These are phyloP conservation scores for Oryzias sinensis DNA, from an alignment of 2,797 vertebrate genomes.

Conservation along the genomic window DNA sequence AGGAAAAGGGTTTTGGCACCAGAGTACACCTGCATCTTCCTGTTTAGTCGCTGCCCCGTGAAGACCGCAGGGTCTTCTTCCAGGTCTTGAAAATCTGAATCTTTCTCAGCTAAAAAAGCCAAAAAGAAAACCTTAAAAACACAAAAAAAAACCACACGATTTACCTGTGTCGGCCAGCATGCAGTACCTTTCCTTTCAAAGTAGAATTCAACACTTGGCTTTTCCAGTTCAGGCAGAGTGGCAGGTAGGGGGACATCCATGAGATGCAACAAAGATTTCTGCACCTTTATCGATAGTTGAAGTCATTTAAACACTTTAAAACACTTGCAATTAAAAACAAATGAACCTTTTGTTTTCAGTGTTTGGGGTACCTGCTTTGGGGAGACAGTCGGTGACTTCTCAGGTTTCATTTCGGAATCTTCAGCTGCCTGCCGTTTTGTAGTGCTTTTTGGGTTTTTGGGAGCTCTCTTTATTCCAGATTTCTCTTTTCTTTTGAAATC, in stretches of 20 bases:
- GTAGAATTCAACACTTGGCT: slow-evolving; percentile 64
- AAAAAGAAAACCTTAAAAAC: background rate
- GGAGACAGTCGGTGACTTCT: slow-evolving; percentile 11
- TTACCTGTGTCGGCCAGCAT: slow-evolving; percentile 2
- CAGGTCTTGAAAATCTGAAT: slow-evolving; percentile 48
- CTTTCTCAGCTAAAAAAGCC: slow-evolving; percentile 48
- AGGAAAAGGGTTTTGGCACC: slow-evolving; percentile 82
- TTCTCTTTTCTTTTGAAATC: slow-evolving; percentile 60
- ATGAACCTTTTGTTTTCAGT: background rate
- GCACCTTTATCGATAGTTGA: slow-evolving; percentile 44
- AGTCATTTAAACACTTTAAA: slow-evolving; percentile 1
- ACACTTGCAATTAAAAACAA: background rate
- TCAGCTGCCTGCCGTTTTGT: slow-evolving; percentile 33
- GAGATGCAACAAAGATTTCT: slow-evolving; percentile 77
- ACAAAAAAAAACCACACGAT: slow-evolving; percentile 12
- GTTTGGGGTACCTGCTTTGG: slow-evolving; percentile 41
- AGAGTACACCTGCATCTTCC: slow-evolving; percentile 91
- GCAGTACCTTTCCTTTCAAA: slow-evolving; percentile 78
- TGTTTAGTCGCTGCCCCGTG: slow-evolving; percentile 84
- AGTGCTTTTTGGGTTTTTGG: slow-evolving; percentile 40
- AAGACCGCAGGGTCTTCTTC: slow-evolving; percentile 70
- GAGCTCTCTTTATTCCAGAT: slow-evolving; percentile 44
- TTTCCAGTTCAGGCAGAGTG: slow-evolving; percentile 73
- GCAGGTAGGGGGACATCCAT: slow-evolving; percentile 80
- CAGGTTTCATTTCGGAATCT: slow-evolving; percentile 18